These are phyloP conservation scores for Drosophila novamexicana DNA, from an alignment of 1,140 invertebrate species.

Conservation along the genomic window DNA sequence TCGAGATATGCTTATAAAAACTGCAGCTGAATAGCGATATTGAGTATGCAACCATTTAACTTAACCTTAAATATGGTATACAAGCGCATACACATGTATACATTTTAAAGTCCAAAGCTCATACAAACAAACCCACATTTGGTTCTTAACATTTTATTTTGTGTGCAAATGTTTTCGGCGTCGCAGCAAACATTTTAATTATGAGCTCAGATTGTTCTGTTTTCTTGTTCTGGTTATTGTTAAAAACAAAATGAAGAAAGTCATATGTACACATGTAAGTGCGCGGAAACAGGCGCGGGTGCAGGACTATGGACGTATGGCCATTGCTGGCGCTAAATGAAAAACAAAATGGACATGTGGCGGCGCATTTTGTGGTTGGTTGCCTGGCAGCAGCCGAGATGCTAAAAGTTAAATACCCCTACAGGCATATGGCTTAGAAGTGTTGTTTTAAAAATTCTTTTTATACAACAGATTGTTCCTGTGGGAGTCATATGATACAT, in stretches of 20 bases:
- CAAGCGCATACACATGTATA: too few species aligned
- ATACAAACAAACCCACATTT: not conserved
- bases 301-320: conserved; percentile 22
- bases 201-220: conserved; percentile 50
- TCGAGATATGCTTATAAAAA: too few species aligned
- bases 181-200: conserved; percentile 67
- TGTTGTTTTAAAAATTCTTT: too few species aligned
- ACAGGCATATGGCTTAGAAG: too few species aligned
- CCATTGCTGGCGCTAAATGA: conserved; percentile 58
- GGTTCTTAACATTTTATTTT: conserved; percentile 72
- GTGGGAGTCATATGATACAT: not conserved
- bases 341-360: conserved; percentile 70
- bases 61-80: too few species aligned
- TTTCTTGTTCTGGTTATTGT: conserved; percentile 63
- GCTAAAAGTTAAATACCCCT: not conserved
- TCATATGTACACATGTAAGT: conserved; percentile 36
- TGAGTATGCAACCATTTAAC: too few species aligned
- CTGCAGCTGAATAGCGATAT: too few species aligned
- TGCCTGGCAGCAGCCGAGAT: conserved; percentile 26
- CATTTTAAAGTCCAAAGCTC: too few species aligned
- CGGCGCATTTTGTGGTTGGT: conserved; percentile 71
- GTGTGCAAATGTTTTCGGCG: conserved; percentile 57
- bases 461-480: too few species aligned
- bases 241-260: conserved; percentile 75
- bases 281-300: not conserved